Base-by-base conservation (phyloP, 1,140 invertebrate species). In the Panagrolaimus sp. region DNA sequence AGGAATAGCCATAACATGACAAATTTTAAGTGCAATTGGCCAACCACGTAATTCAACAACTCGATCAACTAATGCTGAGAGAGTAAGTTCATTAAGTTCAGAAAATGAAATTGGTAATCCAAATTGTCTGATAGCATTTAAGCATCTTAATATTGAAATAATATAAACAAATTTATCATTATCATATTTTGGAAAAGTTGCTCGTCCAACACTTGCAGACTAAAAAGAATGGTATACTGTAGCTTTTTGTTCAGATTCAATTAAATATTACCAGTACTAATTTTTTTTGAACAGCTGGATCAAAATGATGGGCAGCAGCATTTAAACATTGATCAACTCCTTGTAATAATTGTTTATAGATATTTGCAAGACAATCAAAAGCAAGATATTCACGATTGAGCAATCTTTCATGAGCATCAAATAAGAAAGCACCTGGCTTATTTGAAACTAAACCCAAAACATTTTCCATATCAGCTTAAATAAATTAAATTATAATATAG, bases 241-340 rank as follows among this genome's bases (percentile, higher is more conserved):
- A 23, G 13, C 2, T n/a, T n/a, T n/a, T n/a, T n/a, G n/a, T n/a
- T n/a, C 20, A 57, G 14, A 57, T 4, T 20, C n/a, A 4, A 27
- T 48, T 14, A 11, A 67, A 47, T 25, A 16, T 27, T 42, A 73
- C 71, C 23, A 46, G 45, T 9, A 72, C 31, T 7, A 73, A 25
- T 7, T 43, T 47, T 20, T 72, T 72, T 25, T 73, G 71, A 16
- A 67, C 20, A 31, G 14, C 20, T 8, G 71, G 42, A 31, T 73
- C 57, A 45, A 73, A 73, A 67, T 73, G 71, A 38, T 73, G 53
- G 5, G 71, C 71, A 7, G 68, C 70, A 45, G 71, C 68, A 38
- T 57, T 47, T 20, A 73, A 46, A 65, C 71, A 73, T 64, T 73
- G 64, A 23, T 73, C 63, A 11, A 73, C 66, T 25, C 71, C 71